phyloP scores from a whole-genome alignment of 2,888 invertebrate genomes.

The Camptogramma bilineatum region DNA sequence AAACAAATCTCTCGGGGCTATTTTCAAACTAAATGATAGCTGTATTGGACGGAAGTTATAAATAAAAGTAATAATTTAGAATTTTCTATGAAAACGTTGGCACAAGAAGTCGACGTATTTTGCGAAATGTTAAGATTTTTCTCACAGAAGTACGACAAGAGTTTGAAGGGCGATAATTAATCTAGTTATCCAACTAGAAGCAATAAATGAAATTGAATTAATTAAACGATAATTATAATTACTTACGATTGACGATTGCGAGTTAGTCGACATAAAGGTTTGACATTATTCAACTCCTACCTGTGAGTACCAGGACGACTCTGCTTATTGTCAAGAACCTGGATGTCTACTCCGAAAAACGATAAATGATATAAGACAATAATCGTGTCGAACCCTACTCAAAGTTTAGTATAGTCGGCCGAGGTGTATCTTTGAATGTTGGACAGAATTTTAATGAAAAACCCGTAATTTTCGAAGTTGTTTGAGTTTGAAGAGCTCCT shows the following conservation, averaged over 20 bases:
- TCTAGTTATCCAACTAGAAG: too few relatives aligned
- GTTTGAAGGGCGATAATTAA: background rate
- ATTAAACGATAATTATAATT: too few relatives aligned
- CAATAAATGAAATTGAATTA: too few relatives aligned
- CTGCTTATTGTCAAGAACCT: too few relatives aligned
- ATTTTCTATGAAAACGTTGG: background rate
- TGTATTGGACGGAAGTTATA: background rate
- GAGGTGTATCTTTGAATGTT: background rate
- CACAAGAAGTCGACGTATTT: too few relatives aligned
- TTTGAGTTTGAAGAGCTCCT: conserved; percentile 2
- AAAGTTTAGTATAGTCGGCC: background rate
- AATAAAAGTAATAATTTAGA: background rate
- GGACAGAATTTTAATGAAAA: background rate
- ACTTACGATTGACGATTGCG: too few relatives aligned
- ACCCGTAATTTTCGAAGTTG: background rate
- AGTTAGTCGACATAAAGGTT: too few relatives aligned
- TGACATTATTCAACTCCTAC: too few relatives aligned
- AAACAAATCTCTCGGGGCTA: background rate
- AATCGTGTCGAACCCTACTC: background rate
- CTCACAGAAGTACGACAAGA: background rate
- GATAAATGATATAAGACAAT: background rate
- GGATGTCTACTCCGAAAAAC: too few relatives aligned
- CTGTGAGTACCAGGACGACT: too few relatives aligned
- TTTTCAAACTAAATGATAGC: background rate
- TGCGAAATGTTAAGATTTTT: background rate